phyloP scores from a whole-genome alignment of 2,797 vertebrate species.

The Coregonus ussuriensis region DNA sequence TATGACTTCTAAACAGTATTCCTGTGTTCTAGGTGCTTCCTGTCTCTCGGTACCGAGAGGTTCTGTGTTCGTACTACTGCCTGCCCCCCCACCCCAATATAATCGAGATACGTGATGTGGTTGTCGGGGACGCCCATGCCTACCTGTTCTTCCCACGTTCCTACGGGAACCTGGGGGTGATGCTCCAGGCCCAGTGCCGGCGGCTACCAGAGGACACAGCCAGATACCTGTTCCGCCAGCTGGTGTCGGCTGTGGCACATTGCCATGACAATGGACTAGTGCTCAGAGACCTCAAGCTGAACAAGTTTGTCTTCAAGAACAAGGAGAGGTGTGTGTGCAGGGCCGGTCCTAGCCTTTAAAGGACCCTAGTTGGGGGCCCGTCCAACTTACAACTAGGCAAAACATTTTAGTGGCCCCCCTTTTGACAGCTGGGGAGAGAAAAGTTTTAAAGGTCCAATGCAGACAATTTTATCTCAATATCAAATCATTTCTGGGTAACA shows the following conservation, averaged over 20 bases:
- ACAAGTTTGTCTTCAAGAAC: constrained; percentile 86
- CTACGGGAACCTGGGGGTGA: constrained; percentile 84
- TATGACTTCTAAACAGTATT: not conserved
- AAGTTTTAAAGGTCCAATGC: too few relatives aligned
- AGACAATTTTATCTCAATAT: too few relatives aligned
- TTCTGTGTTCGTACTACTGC: constrained; percentile 80
- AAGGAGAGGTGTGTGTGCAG: constrained; percentile 73
- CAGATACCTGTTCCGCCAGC: constrained; percentile 83
- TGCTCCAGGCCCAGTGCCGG: constrained; percentile 75
- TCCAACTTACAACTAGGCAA: too few relatives aligned
- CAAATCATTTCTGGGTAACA: too few relatives aligned
- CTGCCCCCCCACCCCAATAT: constrained; percentile 83
- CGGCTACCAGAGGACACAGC: constrained; percentile 83
- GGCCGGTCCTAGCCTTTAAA: too few relatives aligned
- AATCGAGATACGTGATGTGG: constrained; percentile 83
- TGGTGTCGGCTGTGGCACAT: constrained; percentile 82
- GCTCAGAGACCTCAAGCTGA: constrained; percentile 81
- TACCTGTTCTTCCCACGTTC: constrained; percentile 84
- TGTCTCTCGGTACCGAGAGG: constrained; percentile 82
- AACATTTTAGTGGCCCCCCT: too few relatives aligned
- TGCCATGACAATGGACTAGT: constrained; percentile 83
- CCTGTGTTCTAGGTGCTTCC: constrained; percentile 77
- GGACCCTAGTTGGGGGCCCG: too few relatives aligned
- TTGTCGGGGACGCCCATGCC: constrained; percentile 79
- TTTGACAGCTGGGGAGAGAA: too few relatives aligned